Percentiles rank a stretch among this genome's conserved stretches.
Evolutionary conservation across 2,113 vertebrate genomes (phyloP).

Genomic region (Charina bottae): DNA sequence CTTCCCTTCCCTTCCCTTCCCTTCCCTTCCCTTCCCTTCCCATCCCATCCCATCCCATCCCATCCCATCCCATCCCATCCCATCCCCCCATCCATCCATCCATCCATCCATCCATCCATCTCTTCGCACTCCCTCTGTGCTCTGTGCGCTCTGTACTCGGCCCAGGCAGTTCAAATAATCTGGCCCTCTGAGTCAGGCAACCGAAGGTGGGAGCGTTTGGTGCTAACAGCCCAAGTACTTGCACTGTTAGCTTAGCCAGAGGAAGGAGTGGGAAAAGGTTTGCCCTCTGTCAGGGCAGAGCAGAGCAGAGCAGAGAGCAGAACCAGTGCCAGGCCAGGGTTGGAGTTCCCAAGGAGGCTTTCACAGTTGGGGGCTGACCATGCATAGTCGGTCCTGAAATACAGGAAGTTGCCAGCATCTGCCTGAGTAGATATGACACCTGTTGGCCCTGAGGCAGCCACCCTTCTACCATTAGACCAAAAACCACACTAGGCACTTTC

Average conservation of each 20-base stretch:
- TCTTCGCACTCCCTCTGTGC: background rate
- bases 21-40: background rate
- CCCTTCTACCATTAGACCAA: background rate
- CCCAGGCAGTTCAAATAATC: too few relatives aligned
- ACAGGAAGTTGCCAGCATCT: background rate
- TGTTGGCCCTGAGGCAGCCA: background rate
- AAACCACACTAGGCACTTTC: background rate
- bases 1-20: fast-evolving
- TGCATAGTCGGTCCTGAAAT: background rate
- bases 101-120: too few relatives aligned
- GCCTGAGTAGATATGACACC: too few relatives aligned
- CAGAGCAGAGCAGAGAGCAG: background rate
- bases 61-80: too few relatives aligned
- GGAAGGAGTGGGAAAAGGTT: background rate
- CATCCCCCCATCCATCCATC: too few relatives aligned
- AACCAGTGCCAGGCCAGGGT: background rate
- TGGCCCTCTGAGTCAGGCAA: background rate
- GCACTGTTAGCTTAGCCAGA: background rate
- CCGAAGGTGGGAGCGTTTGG: background rate
- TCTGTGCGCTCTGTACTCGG: background rate
- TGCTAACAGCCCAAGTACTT: background rate
- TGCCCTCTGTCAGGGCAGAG: background rate
- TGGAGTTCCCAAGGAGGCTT: background rate
- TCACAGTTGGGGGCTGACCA: background rate
- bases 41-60: too few relatives aligned